phyloP scores from a whole-genome alignment of 2,113 vertebrate species.

The Bucco capensis region DNA sequence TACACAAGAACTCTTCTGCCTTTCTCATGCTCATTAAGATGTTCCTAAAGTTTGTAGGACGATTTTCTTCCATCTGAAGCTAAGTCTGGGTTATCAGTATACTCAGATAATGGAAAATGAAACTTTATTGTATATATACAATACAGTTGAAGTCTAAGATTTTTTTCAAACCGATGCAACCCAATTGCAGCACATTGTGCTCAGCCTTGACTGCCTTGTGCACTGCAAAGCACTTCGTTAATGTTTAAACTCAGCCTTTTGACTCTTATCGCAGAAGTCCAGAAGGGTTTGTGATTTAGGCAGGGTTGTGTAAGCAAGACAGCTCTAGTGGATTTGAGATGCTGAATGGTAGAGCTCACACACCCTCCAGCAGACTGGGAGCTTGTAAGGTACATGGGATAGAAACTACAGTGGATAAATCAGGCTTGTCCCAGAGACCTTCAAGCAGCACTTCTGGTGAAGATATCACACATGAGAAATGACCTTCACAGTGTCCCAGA shows the following conservation, averaged over 20 bases:
- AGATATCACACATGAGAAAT: neutral
- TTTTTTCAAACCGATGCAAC: neutral
- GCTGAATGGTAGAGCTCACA: fast-evolving
- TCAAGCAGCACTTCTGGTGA: neutral
- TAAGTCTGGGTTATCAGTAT: too few relatives aligned
- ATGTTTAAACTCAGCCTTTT: conserved; percentile 32
- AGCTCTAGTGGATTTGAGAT: neutral
- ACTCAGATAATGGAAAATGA: neutral
- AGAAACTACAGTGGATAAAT: neutral
- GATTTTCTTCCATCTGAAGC: neutral
- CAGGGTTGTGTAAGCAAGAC: neutral
- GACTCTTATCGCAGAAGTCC: neutral
- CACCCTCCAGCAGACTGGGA: fast-evolving
- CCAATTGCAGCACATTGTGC: neutral
- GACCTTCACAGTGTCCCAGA: neutral
- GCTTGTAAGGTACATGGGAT: fast-evolving
- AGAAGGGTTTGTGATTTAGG: neutral
- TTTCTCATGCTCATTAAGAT: neutral
- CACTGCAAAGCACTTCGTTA: neutral
- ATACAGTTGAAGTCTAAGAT: neutral
- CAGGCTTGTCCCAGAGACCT: neutral
- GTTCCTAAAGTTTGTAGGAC: neutral
- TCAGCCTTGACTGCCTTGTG: neutral
- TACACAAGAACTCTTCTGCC: neutral
- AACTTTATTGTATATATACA: neutral